Evolutionary conservation across 2,888 invertebrate species (phyloP), one percentile per base, ranked within the genome.

Genomic region (Sylvicola cinctus): DNA sequence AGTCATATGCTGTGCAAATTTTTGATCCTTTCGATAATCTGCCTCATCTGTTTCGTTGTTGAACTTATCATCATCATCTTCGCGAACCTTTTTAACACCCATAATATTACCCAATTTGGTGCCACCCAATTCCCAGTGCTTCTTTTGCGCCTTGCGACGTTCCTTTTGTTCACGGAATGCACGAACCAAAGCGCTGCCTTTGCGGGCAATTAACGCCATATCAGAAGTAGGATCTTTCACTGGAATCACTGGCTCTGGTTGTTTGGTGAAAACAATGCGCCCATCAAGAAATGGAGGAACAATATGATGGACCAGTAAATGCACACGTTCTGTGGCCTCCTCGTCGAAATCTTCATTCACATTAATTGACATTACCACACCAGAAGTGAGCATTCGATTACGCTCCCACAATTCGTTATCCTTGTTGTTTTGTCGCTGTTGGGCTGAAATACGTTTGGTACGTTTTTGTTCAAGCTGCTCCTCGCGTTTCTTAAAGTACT

Each of bases 371-470:
- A 80, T 80, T 1, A 95, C 91, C 1, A 93, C 93, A 13, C 96
- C 87, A 17, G 83, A 84, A 5, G 93, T 84, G 16, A 95, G 66
- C 88, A 98, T 90, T 41, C 98, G 71, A 64, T 98, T 96, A 16
- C 91, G 70, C 59, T 99, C 98, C 98, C 98, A 98, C 44, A 91
- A 64, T 52, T 96, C 96, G 56, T 95, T 98, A 62, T 98, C 96
- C 58, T 87, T 87, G 58, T 95, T 91, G 46, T 93, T 93, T 61
- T 96, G 95, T 38, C 93, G 70, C 45, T 96, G 81, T 45, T 91
- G 88, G 0, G 95, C 95, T 0, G 93, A 91, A 54, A 98, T 75
- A 33, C 90, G 71, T 50, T 90, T 84, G 47, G 87, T 87, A 40
- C 85, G 79, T 42, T 78, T 70, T 47, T 84, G 81, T 49, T 90